Base-by-base conservation (phyloP, 2,797 vertebrate species). In the Luscinia luscinia region DNA sequence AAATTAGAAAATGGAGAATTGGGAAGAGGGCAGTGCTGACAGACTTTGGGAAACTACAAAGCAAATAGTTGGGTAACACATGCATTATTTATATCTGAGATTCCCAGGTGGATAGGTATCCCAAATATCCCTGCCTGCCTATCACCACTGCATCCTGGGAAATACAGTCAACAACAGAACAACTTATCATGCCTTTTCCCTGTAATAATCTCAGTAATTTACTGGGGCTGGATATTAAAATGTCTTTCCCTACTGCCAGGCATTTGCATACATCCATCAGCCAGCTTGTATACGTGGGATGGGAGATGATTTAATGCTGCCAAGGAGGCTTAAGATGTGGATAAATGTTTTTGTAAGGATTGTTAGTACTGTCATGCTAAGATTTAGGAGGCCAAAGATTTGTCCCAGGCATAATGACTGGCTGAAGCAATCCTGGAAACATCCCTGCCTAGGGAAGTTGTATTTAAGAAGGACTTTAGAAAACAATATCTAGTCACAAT, bases 181-280 rank as follows among this genome's bases (percentile, higher is more conserved):
- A 74, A 91, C n/a, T 89, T 68, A 87, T 94, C 91, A 66, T 89
- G 49, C 43, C 40, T 94, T 81, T 77, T 84, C 85, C 87, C 76
- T 80, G 74, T 74, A 89, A 87, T 89, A 80, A 92, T 84, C 90
- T 89, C 46, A 41, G 66, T 93, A 94, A 93, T 94, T 96, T 96
- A 96, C 85, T 74, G 72, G 77, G 45, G 67, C 77, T 93, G 49
- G 92, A 34, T 93, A 90, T 94, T 91, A 96, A 94, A 95, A 95
- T 11, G 36, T 46, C 82, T 93, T 91, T 81, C 55, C 84, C 70
- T 67, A 28, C 45, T 0, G 0, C 57, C 48, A 84, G 80, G 63
- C 52, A 95, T 96, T 96, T 96, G 93, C 95, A 96, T 95, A 90
- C 75, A 95, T 95, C 93, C 85, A 93, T 96, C 95, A 96, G 74